Conservation (phyloP, 1,140 invertebrate species). For the Drosophila guanche region DNA sequence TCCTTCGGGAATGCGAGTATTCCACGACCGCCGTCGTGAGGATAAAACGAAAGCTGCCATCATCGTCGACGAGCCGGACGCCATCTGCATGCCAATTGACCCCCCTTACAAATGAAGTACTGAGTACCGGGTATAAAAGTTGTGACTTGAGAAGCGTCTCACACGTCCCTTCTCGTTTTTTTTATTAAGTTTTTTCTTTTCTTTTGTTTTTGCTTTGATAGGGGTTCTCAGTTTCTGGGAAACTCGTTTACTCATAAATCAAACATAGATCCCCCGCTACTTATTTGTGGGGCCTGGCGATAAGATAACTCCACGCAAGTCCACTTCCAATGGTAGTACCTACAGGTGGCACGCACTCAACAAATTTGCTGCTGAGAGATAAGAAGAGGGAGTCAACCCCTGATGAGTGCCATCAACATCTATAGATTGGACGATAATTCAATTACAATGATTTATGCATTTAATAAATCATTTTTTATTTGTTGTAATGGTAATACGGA, state of each 20-base stretch:
- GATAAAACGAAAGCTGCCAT: too few relatives aligned
- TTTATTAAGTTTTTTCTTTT: too few relatives aligned
- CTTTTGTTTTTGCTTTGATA: slow-evolving; percentile 11
- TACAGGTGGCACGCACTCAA: slow-evolving; percentile 40
- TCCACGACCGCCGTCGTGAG: too few relatives aligned
- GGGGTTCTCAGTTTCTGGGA: too few relatives aligned
- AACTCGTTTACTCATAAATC: slow-evolving; percentile 39
- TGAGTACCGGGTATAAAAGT: too few relatives aligned
- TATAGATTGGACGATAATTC: slow-evolving; percentile 40
- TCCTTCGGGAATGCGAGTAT: too few relatives aligned
- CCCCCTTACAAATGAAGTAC: too few relatives aligned
- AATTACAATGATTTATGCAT: slow-evolving; percentile 14
- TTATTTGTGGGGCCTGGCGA: slow-evolving; percentile 6
- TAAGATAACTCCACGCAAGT: slow-evolving; percentile 35
- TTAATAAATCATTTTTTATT: neutral
- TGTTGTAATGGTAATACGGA: too few relatives aligned
- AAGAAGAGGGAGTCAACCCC: slow-evolving; percentile 1
- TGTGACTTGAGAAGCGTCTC: too few relatives aligned
- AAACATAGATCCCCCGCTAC: slow-evolving; percentile 2
- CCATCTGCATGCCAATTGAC: too few relatives aligned
- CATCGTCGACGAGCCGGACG: too few relatives aligned
- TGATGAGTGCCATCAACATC: slow-evolving; percentile 36
- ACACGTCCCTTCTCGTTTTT: slow-evolving; percentile 3
- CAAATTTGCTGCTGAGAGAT: neutral
- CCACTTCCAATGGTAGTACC: neutral